Percentiles rank a stretch among this genome's conserved stretches.
Evolutionary conservation across 2,888 invertebrate genomes (phyloP).

Genomic region (Oscheius sp.): DNA sequence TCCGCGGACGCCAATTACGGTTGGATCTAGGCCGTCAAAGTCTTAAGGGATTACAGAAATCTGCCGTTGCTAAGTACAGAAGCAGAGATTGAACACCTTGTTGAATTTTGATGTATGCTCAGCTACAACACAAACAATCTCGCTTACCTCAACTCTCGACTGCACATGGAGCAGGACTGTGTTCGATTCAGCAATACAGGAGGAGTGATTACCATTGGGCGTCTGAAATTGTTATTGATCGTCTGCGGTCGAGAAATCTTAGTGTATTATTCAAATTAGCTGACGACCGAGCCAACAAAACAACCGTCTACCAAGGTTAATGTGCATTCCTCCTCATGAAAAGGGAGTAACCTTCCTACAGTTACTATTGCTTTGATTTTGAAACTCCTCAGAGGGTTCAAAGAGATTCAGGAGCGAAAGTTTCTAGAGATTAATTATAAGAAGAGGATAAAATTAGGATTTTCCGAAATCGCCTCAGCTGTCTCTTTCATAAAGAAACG

Average conservation of each 20-base stretch:
- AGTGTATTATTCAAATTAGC: constrained; percentile 25
- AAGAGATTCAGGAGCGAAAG: too few species aligned
- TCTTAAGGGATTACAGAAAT: not conserved
- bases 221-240: not conserved
- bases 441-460: too few species aligned
- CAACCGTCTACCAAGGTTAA: constrained; percentile 7
- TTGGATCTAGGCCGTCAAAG: constrained; percentile 16
- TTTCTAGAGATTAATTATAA: too few species aligned
- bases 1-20: constrained; percentile 7
- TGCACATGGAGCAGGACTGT: constrained; percentile 44
- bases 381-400: not conserved
- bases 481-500: too few species aligned
- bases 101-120: constrained; percentile 2
- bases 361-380: not conserved
- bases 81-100: too few species aligned
- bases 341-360: too few species aligned
- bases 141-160: constrained; percentile 38
- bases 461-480: too few species aligned
- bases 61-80: not conserved
- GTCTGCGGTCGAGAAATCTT: too few species aligned
- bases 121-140: not conserved
- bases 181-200: constrained; percentile 45
- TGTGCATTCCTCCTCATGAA: too few species aligned
- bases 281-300: not conserved
- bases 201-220: constrained; percentile 50